Conservation (phyloP, 2,888 invertebrate genomes). For the Lochmaea crataegi region DNA sequence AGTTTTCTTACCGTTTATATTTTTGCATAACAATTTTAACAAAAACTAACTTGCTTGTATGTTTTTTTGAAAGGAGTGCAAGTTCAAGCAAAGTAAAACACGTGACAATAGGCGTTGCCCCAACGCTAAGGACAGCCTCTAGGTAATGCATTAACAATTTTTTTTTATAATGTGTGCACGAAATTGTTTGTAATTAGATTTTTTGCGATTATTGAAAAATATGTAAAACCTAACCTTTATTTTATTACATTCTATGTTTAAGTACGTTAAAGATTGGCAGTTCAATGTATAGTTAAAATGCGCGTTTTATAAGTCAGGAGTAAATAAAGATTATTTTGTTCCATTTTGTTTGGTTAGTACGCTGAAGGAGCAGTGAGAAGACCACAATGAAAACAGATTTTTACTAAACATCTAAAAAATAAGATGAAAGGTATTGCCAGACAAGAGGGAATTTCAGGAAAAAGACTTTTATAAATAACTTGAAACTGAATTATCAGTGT, state of each 20-base stretch:
- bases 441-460: no score
- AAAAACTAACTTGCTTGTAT: constrained; percentile 59
- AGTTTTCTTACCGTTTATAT: constrained; percentile 10
- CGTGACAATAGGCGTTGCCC: constrained; percentile 64
- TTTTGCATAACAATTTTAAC: constrained; percentile 36
- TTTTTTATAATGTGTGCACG: no score
- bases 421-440: no score
- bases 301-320: not conserved
- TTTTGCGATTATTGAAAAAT: constrained; percentile 3
- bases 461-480: no score
- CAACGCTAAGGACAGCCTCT: constrained; percentile 64
- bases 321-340: no score
- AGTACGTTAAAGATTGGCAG: not conserved
- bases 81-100: constrained; percentile 62
- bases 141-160: constrained; percentile 60
- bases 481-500: no score
- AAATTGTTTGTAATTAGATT: no score
- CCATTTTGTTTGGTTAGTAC: no score
- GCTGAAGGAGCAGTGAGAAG: no score
- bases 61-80: constrained; percentile 61
- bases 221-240: not conserved
- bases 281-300: not conserved
- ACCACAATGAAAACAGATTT: no score
- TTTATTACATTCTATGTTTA: constrained; percentile 41
- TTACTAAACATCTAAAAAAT: no score